Percentiles rank a stretch among this genome's conserved stretches.
Conservation (phyloP, 2,797 vertebrate genomes). For the Garrulus glandarius region DNA sequence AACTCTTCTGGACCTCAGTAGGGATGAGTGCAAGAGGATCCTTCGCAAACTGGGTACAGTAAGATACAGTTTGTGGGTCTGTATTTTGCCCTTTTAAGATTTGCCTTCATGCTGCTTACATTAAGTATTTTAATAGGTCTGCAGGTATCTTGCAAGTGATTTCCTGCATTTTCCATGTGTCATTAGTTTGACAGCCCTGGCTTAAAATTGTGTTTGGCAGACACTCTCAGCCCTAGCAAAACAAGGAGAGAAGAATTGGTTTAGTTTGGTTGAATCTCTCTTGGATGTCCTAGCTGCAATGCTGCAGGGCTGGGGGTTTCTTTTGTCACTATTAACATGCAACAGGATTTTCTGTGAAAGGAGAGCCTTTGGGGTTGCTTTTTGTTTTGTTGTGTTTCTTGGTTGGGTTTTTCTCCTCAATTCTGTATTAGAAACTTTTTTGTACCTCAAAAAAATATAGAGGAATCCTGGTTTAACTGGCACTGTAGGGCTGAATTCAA, state of each 20-base stretch:
- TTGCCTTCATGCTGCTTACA: background rate
- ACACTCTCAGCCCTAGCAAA: background rate
- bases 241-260: background rate
- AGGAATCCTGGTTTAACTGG: background rate
- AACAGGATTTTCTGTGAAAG: background rate
- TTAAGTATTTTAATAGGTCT: background rate
- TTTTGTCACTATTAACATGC: rapidly evolving
- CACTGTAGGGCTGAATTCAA: background rate
- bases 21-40: slow-evolving; percentile 97
- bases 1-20: slow-evolving; percentile 94
- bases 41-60: slow-evolving; percentile 94
- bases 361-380: background rate
- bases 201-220: background rate
- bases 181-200: background rate
- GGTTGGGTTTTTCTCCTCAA: rapidly evolving
- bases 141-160: background rate
- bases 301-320: background rate
- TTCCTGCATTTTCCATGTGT: background rate
- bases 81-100: background rate
- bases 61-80: slow-evolving; percentile 31
- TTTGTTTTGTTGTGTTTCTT: background rate
- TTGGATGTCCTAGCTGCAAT: background rate
- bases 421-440: background rate
- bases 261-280: background rate
- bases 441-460: rapidly evolving